These are phyloP conservation scores for Picathartes gymnocephalus DNA, from an alignment of 2,113 vertebrate species.

Conservation along the genomic window DNA sequence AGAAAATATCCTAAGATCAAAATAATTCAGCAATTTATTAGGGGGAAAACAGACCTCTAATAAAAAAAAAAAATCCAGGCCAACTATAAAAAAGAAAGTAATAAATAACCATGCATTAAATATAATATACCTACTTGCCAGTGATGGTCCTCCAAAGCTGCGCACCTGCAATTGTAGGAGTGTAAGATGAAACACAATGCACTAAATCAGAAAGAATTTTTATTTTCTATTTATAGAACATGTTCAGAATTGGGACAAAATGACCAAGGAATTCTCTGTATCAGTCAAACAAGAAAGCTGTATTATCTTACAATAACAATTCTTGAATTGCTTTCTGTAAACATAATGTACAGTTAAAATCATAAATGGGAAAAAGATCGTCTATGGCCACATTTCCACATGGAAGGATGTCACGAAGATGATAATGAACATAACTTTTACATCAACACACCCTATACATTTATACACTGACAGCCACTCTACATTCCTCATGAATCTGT, in stretches of 20 bases:
- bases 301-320: background rate
- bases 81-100: background rate
- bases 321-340: background rate
- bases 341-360: background rate
- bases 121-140: slow-evolving; percentile 78
- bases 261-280: background rate
- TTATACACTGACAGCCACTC: background rate
- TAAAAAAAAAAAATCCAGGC: background rate
- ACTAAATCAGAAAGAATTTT: background rate
- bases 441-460: background rate
- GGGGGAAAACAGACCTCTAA: background rate
- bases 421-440: background rate
- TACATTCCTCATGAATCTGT: background rate
- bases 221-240: background rate
- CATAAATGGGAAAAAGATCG: background rate
- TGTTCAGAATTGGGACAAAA: background rate
- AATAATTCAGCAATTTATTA: background rate
- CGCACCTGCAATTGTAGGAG: slow-evolving; percentile 70
- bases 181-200: background rate
- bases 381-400: background rate
- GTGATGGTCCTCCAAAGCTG: slow-evolving; percentile 81
- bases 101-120: background rate
- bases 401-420: background rate
- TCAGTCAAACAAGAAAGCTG: background rate
- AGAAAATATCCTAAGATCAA: background rate